phyloP scores from a whole-genome alignment of 2,888 invertebrate genomes.

The Helobdella robusta region DNA sequence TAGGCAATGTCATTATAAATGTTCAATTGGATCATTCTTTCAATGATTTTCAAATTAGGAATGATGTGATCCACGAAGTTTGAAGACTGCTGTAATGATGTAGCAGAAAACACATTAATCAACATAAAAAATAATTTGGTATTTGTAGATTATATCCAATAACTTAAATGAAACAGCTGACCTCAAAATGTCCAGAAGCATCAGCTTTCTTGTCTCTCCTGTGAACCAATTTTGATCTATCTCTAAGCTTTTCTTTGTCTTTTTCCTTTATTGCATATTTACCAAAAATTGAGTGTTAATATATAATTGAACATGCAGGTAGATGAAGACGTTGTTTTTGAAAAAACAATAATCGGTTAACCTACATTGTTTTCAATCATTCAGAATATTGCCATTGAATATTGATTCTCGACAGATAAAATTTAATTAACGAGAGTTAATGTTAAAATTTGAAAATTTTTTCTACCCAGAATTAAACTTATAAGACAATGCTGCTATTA shows the following conservation, averaged over 20 bases:
- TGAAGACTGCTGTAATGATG: slow-evolving; percentile 8
- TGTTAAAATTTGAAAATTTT: too few relatives aligned
- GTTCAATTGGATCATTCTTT: slow-evolving; percentile 89
- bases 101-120: not conserved
- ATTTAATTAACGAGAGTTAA: too few relatives aligned
- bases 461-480: too few relatives aligned
- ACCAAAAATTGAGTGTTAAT: too few relatives aligned
- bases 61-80: slow-evolving; percentile 22
- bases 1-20: slow-evolving; percentile 74
- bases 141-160: not conserved
- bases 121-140: not conserved
- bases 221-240: not conserved
- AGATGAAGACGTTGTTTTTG: too few relatives aligned
- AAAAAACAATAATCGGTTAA: too few relatives aligned
- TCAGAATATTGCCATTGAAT: too few relatives aligned
- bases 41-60: slow-evolving; percentile 67
- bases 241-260: slow-evolving; percentile 19
- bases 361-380: too few relatives aligned
- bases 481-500: too few relatives aligned
- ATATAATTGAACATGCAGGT: too few relatives aligned
- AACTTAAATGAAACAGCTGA: not conserved
- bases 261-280: not conserved
- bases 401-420: too few relatives aligned
- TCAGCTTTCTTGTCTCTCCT: slow-evolving; percentile 14
- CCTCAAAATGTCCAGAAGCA: slow-evolving; percentile 19